A percentile compares a stretch with the other conserved stretches of the same genome.
Evolutionary conservation across 2,113 vertebrate species (phyloP).

Genomic region (Tupaia chinensis): DNA sequence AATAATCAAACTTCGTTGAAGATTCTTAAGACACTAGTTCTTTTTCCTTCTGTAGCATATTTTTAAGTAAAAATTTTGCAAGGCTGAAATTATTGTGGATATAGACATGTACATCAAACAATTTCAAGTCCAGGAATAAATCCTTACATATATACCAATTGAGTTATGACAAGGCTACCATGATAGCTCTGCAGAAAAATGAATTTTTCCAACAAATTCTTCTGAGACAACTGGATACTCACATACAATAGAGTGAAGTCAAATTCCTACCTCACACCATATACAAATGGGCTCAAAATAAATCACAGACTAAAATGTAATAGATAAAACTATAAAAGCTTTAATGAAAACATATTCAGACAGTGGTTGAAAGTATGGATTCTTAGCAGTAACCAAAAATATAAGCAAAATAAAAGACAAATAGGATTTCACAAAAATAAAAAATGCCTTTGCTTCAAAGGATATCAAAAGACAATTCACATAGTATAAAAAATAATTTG

Average conservation of each 20-base stretch:
- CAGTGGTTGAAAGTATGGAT: background rate
- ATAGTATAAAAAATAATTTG: background rate
- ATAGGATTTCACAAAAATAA: background rate
- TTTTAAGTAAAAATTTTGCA: constrained; percentile 22
- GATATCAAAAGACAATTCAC: background rate
- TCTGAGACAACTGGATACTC: background rate
- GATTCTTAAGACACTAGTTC: background rate
- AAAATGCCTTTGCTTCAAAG: background rate
- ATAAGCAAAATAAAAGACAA: background rate
- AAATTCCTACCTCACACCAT: background rate
- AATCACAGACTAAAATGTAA: background rate
- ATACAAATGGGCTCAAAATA: background rate
- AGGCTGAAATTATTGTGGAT: background rate
- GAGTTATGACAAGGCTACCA: background rate
- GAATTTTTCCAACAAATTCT: background rate
- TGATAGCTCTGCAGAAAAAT: background rate
- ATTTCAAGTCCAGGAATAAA: background rate
- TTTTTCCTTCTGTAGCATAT: background rate
- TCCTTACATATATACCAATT: background rate
- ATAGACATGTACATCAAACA: background rate
- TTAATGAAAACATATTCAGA: background rate
- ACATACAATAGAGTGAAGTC: background rate
- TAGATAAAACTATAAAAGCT: background rate
- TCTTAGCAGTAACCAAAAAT: background rate
- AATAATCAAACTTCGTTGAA: background rate